Evolutionary conservation across 2,888 invertebrate genomes (phyloP), one percentile per base, ranked within the genome.

Genomic region (Sussaba pulchella): DNA sequence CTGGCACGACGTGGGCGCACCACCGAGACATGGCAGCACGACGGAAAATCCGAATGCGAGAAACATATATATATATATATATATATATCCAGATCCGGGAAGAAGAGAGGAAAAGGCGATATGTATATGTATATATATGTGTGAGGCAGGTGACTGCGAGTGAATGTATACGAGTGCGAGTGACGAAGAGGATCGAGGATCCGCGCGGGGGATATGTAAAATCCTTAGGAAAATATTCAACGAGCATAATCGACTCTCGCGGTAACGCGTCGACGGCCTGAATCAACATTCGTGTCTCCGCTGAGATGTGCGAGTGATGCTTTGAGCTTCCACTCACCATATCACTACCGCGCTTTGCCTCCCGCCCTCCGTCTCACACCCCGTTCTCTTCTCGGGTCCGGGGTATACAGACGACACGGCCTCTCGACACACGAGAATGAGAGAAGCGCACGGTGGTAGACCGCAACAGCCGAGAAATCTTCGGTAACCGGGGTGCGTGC

Each of bases 151-250:
- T 43, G 45, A 74, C 50, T 63, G 52, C 14, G 14, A n/a, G 41
- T 57, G 63, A 43, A 47, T 47, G 57, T 39, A n/a, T n/a, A 57
- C 14, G 45, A 41, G 57, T 41, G 19, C 26, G 71, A 50, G 59
- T 3, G 72, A 54, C 54, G 24, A 26, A 45, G 70, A 57, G 57
- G 57, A 57, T 57, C 57, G 31, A 31, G 31, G 31, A 31, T 31
- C n/a, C n/a, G n/a, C 31, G 31, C 31, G 57, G 17, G 45, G 54
- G 57, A 70, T 84, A 84, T 82, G 84, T 84, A 82, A 83, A 85
- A 85, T 83, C 82, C 81, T 82, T 81, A 78, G 74, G 82, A 84
- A 84, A 84, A 85, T 85, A 85, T 85, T 84, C 84, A 84, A 74
- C 83, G 78, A 78, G 84, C 83, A 84, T 85, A 85, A 85, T 85